phyloP scores from a whole-genome alignment of 2,113 vertebrate species.

The Puntigrus tetrazona region DNA sequence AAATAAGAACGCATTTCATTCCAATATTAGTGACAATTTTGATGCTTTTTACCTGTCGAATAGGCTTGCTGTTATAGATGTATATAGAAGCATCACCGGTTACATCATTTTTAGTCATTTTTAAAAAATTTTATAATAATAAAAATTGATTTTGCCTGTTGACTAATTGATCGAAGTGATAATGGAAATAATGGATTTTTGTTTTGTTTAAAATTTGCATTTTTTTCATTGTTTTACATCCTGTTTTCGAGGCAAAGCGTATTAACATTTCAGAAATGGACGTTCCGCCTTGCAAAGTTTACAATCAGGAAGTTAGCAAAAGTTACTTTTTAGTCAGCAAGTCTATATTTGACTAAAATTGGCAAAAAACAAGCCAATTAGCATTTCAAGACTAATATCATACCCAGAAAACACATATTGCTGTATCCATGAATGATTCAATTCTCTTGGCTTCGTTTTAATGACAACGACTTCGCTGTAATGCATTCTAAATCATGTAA shows the following conservation, averaged over 20 bases:
- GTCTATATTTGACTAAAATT: too few relatives aligned
- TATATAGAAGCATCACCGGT: too few relatives aligned
- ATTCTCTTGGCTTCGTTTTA: conserved; percentile 20
- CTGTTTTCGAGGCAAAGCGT: too few relatives aligned
- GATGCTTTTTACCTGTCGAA: not conserved
- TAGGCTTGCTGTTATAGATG: not conserved
- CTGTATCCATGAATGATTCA: conserved; percentile 25
- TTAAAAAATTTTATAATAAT: too few relatives aligned
- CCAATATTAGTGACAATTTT: not conserved
- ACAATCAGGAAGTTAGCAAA: not conserved
- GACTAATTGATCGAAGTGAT: too few relatives aligned
- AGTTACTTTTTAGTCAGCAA: too few relatives aligned
- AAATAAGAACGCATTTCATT: not conserved
- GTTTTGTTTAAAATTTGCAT: too few relatives aligned
- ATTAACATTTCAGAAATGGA: not conserved
- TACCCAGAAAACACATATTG: not conserved
- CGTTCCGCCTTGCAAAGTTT: not conserved
- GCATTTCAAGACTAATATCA: conserved; percentile 20
- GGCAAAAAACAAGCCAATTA: not conserved
- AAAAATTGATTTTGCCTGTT: too few relatives aligned
- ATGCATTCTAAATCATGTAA: conserved; percentile 45
- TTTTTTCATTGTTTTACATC: too few relatives aligned
- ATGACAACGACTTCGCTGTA: conserved; percentile 24
- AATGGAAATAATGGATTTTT: too few relatives aligned
- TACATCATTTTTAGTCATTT: too few relatives aligned